phyloP scores from a whole-genome alignment of 1,140 invertebrate species.

The Phocides pigmalion region DNA sequence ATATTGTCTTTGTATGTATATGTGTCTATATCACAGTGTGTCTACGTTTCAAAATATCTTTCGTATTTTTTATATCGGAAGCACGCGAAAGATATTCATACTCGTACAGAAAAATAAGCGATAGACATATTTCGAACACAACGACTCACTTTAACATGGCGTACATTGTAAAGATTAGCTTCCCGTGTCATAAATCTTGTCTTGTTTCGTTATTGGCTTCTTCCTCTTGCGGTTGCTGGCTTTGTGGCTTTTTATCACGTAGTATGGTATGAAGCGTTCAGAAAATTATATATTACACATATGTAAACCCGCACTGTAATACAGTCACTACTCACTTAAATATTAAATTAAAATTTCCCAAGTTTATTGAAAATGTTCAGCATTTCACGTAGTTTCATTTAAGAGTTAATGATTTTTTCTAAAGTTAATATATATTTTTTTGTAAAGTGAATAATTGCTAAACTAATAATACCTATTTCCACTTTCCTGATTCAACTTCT shows the following conservation, averaged over 20 bases:
- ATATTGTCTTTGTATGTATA: too few relatives aligned
- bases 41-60: neutral
- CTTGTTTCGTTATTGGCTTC: conserved; percentile 31
- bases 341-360: too few relatives aligned
- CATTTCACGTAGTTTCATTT: too few relatives aligned
- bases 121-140: conserved; percentile 3
- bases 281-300: neutral
- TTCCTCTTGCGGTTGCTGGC: conserved; percentile 8
- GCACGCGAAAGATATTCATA: neutral
- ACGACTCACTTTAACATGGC: conserved; percentile 13
- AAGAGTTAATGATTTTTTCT: too few relatives aligned
- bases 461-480: too few relatives aligned
- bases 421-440: too few relatives aligned
- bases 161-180: conserved; percentile 36
- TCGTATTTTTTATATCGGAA: neutral
- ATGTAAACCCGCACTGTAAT: neutral
- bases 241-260: conserved; percentile 7
- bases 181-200: conserved; percentile 35
- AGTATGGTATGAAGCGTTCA: neutral
- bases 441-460: too few relatives aligned
- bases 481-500: too few relatives aligned
- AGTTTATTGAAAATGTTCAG: too few relatives aligned
- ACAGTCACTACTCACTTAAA: too few relatives aligned
- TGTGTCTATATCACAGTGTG: too few relatives aligned
- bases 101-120: neutral